These are phyloP conservation scores for Willowsia nigromaculata DNA, from an alignment of 2,888 invertebrate genomes.

Conservation along the genomic window DNA sequence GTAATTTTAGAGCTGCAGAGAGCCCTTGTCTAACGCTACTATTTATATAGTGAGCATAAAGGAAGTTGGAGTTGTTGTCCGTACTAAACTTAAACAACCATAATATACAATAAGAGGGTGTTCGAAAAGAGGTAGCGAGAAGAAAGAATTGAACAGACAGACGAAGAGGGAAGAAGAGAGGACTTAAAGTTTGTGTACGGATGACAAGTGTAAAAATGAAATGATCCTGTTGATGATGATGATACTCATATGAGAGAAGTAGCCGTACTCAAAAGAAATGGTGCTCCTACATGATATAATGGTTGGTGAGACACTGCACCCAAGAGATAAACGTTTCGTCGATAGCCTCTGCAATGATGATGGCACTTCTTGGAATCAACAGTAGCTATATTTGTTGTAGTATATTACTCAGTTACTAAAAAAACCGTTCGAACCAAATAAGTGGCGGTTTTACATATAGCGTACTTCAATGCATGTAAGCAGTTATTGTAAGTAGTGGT, in stretches of 20 bases:
- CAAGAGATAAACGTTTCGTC: background rate
- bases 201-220: constrained; percentile 55
- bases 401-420: constrained; percentile 25
- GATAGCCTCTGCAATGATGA: constrained; percentile 27
- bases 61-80: constrained; percentile 19
- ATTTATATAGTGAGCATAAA: background rate
- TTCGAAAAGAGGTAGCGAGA: background rate
- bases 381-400: constrained; percentile 43
- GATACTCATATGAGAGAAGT: constrained; percentile 33
- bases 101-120: constrained; percentile 15
- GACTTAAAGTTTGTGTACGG: constrained; percentile 46
- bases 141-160: constrained; percentile 33
- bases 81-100: background rate
- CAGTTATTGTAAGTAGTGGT: constrained; percentile 14
- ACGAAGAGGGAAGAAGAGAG: constrained; percentile 22
- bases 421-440: constrained; percentile 34
- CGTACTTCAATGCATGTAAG: constrained; percentile 15
- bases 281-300: background rate
- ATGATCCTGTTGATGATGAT: constrained; percentile 52
- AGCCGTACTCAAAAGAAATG: background rate
- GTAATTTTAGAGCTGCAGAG: background rate
- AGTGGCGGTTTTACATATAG: constrained; percentile 59
- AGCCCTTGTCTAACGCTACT: background rate
- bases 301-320: constrained; percentile 10
- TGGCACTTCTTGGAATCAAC: constrained; percentile 32